A percentile compares a stretch with the other conserved stretches of the same genome.
Evolutionary conservation across 2,797 vertebrate genomes (phyloP).

Genomic region (Xiphorhynchus erythropygius): DNA sequence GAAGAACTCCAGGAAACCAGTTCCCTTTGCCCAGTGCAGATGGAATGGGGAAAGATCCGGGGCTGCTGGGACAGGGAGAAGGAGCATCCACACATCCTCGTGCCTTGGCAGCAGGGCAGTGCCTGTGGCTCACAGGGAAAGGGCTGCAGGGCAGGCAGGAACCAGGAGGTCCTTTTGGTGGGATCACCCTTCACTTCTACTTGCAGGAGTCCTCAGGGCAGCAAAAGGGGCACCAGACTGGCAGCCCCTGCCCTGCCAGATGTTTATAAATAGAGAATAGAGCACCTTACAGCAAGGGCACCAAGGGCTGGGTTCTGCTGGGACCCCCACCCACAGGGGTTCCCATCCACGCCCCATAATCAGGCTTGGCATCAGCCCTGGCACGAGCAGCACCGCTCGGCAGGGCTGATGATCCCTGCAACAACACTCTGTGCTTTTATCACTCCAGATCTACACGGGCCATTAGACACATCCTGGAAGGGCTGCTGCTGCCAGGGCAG

Average conservation of each 20-base stretch:
- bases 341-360: not conserved
- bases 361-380: not conserved
- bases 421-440: fast-evolving
- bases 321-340: not conserved
- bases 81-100: fast-evolving
- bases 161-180: not conserved
- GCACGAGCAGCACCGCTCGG: not conserved
- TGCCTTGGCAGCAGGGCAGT: not conserved
- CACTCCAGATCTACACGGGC: fast-evolving
- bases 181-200: not conserved
- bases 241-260: not conserved
- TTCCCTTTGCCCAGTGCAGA: not conserved
- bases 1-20: not conserved
- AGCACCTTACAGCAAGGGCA: not conserved
- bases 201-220: not conserved
- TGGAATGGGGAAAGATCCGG: fast-evolving
- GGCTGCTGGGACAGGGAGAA: not conserved
- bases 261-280: not conserved
- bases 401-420: not conserved
- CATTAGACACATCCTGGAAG: not conserved
- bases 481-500: not conserved
- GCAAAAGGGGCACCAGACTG: fast-evolving
- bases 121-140: not conserved
- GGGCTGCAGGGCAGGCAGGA: not conserved
- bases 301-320: not conserved